Evolutionary conservation across 1,140 invertebrate genomes (phyloP).

Genomic region (Vanessa tameamea): DNA sequence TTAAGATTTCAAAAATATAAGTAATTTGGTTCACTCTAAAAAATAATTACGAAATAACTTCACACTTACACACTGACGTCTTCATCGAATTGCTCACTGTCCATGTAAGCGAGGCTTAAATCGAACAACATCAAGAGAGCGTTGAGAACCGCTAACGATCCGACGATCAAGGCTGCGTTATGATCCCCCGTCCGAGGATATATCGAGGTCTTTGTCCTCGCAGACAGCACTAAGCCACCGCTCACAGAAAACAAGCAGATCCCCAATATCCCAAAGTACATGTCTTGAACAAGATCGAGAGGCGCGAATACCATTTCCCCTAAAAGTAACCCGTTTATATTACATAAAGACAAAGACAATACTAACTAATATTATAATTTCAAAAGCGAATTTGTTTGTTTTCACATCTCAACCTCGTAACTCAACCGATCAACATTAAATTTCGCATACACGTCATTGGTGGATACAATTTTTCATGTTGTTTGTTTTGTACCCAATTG

Average conservation of each 20-base stretch:
- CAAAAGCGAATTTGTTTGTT: too few species aligned
- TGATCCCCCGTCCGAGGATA: conserved; percentile 61
- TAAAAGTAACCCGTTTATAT: conserved; percentile 44
- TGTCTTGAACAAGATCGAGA: conserved; percentile 71
- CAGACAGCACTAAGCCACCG: conserved; percentile 57
- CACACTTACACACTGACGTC: conserved; percentile 62
- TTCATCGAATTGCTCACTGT: conserved; percentile 70
- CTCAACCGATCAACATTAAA: too few species aligned
- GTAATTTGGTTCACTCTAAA: not conserved
- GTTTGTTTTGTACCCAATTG: too few species aligned
- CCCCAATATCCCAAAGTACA: conserved; percentile 68
- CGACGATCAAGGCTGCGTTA: conserved; percentile 47
- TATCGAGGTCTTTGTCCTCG: conserved; percentile 41
- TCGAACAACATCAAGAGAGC: conserved; percentile 68
- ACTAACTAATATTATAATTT: too few species aligned
- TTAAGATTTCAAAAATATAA: conserved; percentile 6
- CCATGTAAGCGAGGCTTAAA: conserved; percentile 68
- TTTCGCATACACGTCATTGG: too few species aligned
- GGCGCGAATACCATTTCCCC: conserved; percentile 71
- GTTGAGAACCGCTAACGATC: conserved; percentile 54
- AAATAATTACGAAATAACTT: not conserved
- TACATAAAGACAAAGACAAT: not conserved
- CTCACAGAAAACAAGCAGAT: conserved; percentile 55
- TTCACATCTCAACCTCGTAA: too few species aligned
- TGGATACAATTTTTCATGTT: too few species aligned